phyloP scores from a whole-genome alignment of 2,797 vertebrate genomes.

The Myioborus melanocephalus region DNA sequence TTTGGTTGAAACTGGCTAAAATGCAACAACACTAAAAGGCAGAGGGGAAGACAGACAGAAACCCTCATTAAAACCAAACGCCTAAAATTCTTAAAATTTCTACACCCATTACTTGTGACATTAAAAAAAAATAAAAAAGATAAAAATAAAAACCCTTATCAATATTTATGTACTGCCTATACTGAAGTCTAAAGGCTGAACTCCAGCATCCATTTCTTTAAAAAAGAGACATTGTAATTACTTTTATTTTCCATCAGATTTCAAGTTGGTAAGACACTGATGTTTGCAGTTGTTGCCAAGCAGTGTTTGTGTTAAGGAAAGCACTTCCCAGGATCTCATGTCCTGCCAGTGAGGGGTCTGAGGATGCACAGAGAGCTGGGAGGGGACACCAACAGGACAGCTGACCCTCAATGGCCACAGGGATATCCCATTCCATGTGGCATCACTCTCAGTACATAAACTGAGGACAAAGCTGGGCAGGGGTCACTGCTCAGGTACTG shows the following conservation, averaged over 20 bases:
- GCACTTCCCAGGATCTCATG: background rate
- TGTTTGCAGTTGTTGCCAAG: background rate
- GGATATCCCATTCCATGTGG: background rate
- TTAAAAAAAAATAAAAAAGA: background rate
- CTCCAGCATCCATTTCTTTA: background rate
- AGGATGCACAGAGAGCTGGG: background rate
- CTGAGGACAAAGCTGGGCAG: background rate
- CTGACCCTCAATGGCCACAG: background rate
- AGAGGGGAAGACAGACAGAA: background rate
- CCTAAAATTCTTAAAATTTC: background rate
- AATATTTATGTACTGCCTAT: background rate
- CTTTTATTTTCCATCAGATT: background rate
- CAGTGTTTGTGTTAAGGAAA: background rate
- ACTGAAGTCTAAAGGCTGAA: background rate
- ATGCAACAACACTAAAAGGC: background rate
- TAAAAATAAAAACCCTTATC: background rate
- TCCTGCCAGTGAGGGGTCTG: fast-evolving
- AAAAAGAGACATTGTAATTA: background rate
- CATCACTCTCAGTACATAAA: background rate
- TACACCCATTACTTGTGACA: fast-evolving
- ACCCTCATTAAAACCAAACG: background rate
- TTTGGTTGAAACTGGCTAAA: background rate
- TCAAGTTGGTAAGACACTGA: fast-evolving
- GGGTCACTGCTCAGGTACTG: background rate
- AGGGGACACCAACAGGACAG: background rate